phyloP scores from a whole-genome alignment of 2,113 vertebrate genomes.

The Proteles cristata region DNA sequence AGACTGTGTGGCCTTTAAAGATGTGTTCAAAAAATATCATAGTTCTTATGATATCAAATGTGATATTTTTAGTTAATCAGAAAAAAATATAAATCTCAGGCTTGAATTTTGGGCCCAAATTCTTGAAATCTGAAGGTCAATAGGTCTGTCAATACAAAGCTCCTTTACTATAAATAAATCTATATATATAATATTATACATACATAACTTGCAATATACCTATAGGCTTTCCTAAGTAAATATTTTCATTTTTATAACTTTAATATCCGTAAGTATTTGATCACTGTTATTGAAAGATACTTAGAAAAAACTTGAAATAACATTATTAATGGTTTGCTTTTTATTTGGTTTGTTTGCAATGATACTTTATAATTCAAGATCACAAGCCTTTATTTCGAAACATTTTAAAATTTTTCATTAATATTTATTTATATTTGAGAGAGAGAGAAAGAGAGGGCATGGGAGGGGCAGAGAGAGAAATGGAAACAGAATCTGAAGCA shows the following conservation, averaged over 20 bases:
- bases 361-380: not conserved
- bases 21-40: not conserved
- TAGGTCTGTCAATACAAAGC: not conserved
- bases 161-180: not conserved
- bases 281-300: not conserved
- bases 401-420: too few relatives aligned
- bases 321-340: not conserved
- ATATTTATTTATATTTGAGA: too few relatives aligned
- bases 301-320: not conserved
- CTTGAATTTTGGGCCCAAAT: not conserved
- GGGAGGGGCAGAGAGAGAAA: too few relatives aligned
- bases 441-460: too few relatives aligned
- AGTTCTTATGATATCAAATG: not conserved
- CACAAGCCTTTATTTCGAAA: not conserved
- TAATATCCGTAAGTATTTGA: not conserved
- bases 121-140: not conserved
- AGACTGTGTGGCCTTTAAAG: not conserved
- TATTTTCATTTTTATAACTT: not conserved
- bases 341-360: not conserved
- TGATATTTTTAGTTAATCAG: not conserved
- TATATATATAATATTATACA: accelerated
- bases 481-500: too few relatives aligned
- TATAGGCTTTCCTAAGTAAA: not conserved
- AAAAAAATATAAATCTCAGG: not conserved
- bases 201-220: too few relatives aligned